These are phyloP conservation scores for Petrolisthes cinctipes DNA, from an alignment of 2,888 invertebrate species.

Conservation along the genomic window DNA sequence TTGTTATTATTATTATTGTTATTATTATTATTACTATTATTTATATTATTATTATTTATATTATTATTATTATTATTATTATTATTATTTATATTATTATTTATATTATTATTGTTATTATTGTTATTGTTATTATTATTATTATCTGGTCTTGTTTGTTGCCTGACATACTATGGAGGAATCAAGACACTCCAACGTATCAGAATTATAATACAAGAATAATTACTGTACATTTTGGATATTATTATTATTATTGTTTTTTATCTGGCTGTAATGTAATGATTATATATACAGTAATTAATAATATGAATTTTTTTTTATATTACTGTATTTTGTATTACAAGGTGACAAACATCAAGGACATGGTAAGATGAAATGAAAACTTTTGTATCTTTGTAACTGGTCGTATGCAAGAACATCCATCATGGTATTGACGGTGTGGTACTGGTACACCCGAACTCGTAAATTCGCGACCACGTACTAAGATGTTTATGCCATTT, in stretches of 20 bases:
- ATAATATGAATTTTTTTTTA: not conserved
- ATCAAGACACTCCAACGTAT: not conserved
- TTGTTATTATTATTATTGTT: not conserved
- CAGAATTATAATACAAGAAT: not conserved
- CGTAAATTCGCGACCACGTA: too few species aligned
- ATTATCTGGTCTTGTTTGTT: not conserved
- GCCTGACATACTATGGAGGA: too few species aligned
- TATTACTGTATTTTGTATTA: not conserved
- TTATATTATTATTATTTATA: not conserved
- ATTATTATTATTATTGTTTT: too few species aligned
- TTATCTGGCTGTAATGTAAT: too few species aligned
- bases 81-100: not conserved
- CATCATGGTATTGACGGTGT: too few species aligned
- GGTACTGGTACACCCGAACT: too few species aligned
- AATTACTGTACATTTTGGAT: not conserved
- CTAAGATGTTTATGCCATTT: too few species aligned
- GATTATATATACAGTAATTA: too few species aligned
- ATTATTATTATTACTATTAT: not conserved
- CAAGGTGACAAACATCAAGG: slow-evolving; percentile 33
- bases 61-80: not conserved
- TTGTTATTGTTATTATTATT: not conserved
- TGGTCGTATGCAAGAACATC: too few species aligned
- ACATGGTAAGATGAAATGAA: slow-evolving; percentile 36
- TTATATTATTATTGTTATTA: not conserved
- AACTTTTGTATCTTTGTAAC: not conserved